A percentile compares a stretch with the other conserved stretches of the same genome.
Evolutionary conservation across 2,113 vertebrate genomes (phyloP).

Genomic region (Chaenocephalus aceratus): DNA sequence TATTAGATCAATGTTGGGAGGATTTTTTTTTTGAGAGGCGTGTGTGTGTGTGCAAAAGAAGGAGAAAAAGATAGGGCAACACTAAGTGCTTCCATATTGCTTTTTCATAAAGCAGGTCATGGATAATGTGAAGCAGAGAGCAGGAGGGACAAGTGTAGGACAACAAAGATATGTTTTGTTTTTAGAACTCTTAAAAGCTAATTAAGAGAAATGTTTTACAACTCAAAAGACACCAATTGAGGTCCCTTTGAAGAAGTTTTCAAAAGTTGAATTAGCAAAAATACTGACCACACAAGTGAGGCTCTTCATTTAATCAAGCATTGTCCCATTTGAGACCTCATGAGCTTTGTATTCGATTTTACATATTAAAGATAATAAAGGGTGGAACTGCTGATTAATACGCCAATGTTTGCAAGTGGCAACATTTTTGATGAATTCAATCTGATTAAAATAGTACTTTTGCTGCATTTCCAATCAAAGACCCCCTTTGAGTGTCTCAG

Average conservation of each 20-base stretch:
- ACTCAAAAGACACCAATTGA: slow-evolving; percentile 33
- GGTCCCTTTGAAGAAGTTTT: neutral
- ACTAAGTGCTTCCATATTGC: slow-evolving; percentile 30
- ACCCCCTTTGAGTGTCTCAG: neutral
- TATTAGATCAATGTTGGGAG: slow-evolving; percentile 15
- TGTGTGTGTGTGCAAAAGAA: neutral
- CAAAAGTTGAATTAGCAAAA: neutral
- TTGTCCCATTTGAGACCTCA: neutral
- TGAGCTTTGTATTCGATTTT: slow-evolving; percentile 6
- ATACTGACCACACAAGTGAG: slow-evolving; percentile 14
- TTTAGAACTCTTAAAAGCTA: slow-evolving; percentile 2
- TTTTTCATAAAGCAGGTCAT: slow-evolving; percentile 30
- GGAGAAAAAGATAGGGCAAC: neutral
- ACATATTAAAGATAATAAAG: neutral
- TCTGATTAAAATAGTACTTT: slow-evolving; percentile 11
- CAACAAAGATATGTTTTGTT: neutral
- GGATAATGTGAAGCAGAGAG: slow-evolving; percentile 14
- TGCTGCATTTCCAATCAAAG: slow-evolving; percentile 10
- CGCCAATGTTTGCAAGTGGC: neutral
- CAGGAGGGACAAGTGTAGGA: neutral
- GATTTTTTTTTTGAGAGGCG: neutral
- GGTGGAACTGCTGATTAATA: slow-evolving; percentile 15
- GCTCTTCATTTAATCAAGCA: slow-evolving; percentile 17
- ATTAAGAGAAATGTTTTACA: slow-evolving; percentile 9
- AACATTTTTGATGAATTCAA: slow-evolving; percentile 9